These are phyloP conservation scores for Serranus cabrilla DNA, from an alignment of 2,797 vertebrate genomes.

Conservation along the genomic window DNA sequence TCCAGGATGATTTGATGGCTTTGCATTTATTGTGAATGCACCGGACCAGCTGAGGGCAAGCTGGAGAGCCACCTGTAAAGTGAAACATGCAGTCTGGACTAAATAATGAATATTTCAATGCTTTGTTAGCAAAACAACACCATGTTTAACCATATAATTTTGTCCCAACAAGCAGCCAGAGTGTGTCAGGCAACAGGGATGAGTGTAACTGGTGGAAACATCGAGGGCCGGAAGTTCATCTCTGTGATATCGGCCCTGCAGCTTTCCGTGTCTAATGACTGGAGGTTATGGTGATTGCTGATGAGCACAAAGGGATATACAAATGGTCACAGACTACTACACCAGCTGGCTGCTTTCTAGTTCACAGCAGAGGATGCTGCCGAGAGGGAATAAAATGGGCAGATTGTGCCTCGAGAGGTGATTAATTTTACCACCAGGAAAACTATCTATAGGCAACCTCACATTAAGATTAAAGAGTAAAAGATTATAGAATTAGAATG, in stretches of 20 bases:
- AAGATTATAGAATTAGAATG: background rate
- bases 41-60: background rate
- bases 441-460: slow-evolving; percentile 29
- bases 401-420: slow-evolving; percentile 49
- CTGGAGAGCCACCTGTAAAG: slow-evolving; percentile 1
- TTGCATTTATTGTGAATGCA: slow-evolving; percentile 2
- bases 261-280: slow-evolving; percentile 52
- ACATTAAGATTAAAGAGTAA: slow-evolving; percentile 36
- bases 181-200: background rate
- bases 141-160: slow-evolving; percentile 7
- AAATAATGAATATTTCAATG: slow-evolving; percentile 22
- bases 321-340: slow-evolving; percentile 52
- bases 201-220: slow-evolving; percentile 20
- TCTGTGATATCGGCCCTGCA: slow-evolving; percentile 44
- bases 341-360: slow-evolving; percentile 69
- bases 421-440: slow-evolving; percentile 50
- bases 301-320: slow-evolving; percentile 62
- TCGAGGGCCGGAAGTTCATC: slow-evolving; percentile 26
- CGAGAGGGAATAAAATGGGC: slow-evolving; percentile 35
- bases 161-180: slow-evolving; percentile 4
- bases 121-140: slow-evolving; percentile 2
- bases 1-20: background rate
- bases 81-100: background rate
- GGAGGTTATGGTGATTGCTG: slow-evolving; percentile 61
- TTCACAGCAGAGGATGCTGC: slow-evolving; percentile 43